Base-by-base conservation (phyloP, 1,140 invertebrate genomes). In the Caenorhabditis remanei region DNA sequence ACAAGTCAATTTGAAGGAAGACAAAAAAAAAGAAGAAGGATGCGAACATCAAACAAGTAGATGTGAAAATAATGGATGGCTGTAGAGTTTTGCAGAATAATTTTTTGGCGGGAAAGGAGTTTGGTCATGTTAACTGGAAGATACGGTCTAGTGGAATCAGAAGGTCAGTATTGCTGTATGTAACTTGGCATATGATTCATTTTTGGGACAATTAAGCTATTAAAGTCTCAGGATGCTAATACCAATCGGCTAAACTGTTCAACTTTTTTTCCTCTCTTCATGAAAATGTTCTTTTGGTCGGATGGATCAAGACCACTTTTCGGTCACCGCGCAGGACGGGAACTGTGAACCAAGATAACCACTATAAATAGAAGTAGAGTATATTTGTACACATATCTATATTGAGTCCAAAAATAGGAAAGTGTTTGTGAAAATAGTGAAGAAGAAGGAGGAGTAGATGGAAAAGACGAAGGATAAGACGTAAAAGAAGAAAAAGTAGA, bases 321-420 rank as follows among this genome's bases (percentile, higher is more conserved):
- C 40, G 5, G 11, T 13, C n/a, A 4, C 8, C n/a, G 8, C 56
- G 8, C 16, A 58, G n/a, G n/a, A 58, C 0, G n/a, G 14, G 13
- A 6, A 63, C 9, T 21, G 11, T 63, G 61, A 32, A 58, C 56
- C 41, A 50, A 43, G 40, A 43, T 71, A 71, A 71, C 65, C 8
- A 71, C 46, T 53, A 79, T 32, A 79, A 79, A 79, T 71, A 71
- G 24, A 71, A 32, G 43, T 43, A 79, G 71, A 79, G 40, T 71
- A 19, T 50, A 79, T 79, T 24, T 41, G 40, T 79, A 79, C 46
- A 79, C 19, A 71, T 46, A 71, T 50, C 14, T 50, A 63, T 71
- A 71, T n/a, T 43, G 67, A 79, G 43, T 79, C 71, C n/a, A 19
- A 50, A 50, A 79, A 79, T 50, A 79, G 43, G 71, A 79, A 48